A percentile compares a stretch with the other conserved stretches of the same genome.
Conservation (phyloP, 92 coral and sea anemone genomes). For the Parazoanthus atlanticus region DNA sequence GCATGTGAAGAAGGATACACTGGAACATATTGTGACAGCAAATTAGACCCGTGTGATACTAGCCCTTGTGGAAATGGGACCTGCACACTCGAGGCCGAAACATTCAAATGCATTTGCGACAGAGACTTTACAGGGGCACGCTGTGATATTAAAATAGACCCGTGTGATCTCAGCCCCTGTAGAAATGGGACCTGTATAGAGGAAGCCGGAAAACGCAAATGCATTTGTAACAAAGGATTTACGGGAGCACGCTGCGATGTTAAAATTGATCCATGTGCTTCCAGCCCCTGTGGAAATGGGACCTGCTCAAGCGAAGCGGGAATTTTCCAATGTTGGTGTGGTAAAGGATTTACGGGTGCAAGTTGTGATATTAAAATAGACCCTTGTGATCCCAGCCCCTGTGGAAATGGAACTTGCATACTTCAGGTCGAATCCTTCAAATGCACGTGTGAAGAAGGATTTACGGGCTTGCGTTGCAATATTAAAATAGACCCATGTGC, state of each 20-base stretch:
- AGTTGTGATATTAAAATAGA: conserved; percentile 36
- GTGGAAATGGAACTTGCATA: not conserved
- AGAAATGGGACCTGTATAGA: conserved; percentile 44
- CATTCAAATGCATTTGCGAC: conserved; percentile 64
- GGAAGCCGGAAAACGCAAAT: conserved; percentile 25
- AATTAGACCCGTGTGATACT: conserved; percentile 47
- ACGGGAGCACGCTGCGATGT: conserved; percentile 44
- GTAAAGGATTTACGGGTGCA: conserved; percentile 27
- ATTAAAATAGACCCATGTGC: conserved; percentile 43
- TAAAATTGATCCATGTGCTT: conserved; percentile 32
- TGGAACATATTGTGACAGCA: conserved; percentile 60
- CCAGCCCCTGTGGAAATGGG: conserved; percentile 45
- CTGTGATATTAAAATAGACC: conserved; percentile 57
- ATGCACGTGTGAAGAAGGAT: conserved; percentile 16
- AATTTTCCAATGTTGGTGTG: conserved; percentile 39
- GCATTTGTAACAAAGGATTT: conserved; percentile 51
- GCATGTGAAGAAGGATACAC: conserved; percentile 53
- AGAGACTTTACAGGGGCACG: conserved; percentile 59
- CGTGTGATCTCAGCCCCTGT: conserved; percentile 61
- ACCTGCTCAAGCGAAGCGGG: not conserved
- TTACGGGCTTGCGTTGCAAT: conserved; percentile 32
- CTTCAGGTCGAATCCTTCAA: not conserved
- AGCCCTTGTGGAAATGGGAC: conserved; percentile 71
- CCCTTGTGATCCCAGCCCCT: conserved; percentile 16
- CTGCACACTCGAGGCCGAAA: conserved; percentile 48